Evolutionary conservation across 2,888 invertebrate species (phyloP).

Genomic region (Tetanocera ferruginea): DNA sequence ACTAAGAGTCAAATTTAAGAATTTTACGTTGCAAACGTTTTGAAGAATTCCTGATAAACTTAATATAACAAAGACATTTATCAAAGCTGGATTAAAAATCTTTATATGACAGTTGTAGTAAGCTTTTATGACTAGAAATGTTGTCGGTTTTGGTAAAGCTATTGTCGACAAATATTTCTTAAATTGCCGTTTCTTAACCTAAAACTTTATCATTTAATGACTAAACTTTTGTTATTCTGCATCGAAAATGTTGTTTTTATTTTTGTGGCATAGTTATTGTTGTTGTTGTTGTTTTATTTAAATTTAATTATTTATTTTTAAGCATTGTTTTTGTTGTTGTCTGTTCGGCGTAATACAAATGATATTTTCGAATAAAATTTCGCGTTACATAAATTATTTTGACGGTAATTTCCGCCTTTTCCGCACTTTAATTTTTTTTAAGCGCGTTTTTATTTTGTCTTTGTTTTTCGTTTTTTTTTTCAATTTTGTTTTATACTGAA

Average conservation of each 20-base stretch:
- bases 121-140: too few species aligned
- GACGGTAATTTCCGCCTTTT: slow-evolving; percentile 14
- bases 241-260: neutral
- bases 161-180: neutral
- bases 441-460: neutral
- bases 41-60: too few species aligned
- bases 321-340: neutral
- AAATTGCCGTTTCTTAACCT: neutral
- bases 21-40: too few species aligned
- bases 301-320: neutral
- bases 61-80: too few species aligned
- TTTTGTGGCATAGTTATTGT: too few species aligned
- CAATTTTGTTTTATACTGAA: neutral
- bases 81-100: too few species aligned
- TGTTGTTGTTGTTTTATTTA: neutral
- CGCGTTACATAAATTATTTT: slow-evolving; percentile 10
- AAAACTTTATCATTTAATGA: neutral
- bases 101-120: too few species aligned
- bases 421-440: neutral
- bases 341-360: neutral
- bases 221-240: neutral
- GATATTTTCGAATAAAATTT: neutral
- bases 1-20: too few species aligned
- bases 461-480: neutral
- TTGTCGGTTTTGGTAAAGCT: too few species aligned